Evolutionary conservation across 2,113 vertebrate genomes (phyloP).

Genomic region (Dinomys branickii): DNA sequence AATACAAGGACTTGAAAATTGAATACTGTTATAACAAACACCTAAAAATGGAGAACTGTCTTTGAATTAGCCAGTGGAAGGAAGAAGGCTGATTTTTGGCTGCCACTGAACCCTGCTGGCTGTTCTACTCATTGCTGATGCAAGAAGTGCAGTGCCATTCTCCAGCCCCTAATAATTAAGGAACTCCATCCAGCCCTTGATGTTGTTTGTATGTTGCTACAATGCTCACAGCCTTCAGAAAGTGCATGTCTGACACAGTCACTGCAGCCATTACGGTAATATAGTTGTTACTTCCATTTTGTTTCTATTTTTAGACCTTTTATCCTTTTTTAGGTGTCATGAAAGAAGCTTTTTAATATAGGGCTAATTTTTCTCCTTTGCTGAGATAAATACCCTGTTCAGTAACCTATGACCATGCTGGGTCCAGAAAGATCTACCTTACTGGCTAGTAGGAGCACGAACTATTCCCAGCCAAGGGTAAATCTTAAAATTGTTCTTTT

Average conservation of each 20-base stretch:
- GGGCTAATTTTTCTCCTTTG: neutral
- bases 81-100: neutral
- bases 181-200: neutral
- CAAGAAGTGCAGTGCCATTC: neutral
- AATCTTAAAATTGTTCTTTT: neutral
- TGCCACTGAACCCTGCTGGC: neutral
- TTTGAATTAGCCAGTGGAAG: neutral
- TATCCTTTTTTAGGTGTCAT: neutral
- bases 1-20: neutral
- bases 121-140: neutral
- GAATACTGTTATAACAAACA: neutral
- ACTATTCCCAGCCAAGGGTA: neutral
- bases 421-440: neutral
- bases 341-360: neutral
- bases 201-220: neutral
- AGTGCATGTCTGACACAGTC: neutral
- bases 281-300: neutral
- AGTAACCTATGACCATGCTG: neutral
- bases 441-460: neutral
- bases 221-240: neutral
- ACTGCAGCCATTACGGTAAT: neutral
- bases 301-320: neutral
- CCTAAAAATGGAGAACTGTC: neutral
- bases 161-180: neutral
- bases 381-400: neutral